A percentile compares a stretch with the other conserved stretches of the same genome.
Evolutionary conservation across 2,888 invertebrate genomes (phyloP).

Genomic region (Notodonta dromedarius): DNA sequence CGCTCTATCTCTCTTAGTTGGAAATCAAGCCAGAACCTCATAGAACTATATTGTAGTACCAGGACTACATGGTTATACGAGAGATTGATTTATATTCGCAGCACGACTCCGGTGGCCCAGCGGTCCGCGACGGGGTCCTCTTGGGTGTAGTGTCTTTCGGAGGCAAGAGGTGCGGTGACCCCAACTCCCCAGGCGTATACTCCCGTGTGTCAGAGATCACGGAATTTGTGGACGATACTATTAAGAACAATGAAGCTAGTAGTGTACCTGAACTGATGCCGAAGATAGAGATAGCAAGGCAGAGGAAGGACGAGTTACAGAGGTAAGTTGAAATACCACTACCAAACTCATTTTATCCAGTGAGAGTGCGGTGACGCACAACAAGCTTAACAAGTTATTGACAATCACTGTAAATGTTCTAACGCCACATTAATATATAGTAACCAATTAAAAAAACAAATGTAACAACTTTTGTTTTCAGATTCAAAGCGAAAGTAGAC

Average conservation of each 20-base stretch:
- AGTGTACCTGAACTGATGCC: slow-evolving; percentile 55
- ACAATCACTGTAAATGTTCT: too few relatives aligned
- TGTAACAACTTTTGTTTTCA: slow-evolving; percentile 25
- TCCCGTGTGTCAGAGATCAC: slow-evolving; percentile 68
- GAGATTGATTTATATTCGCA: slow-evolving; percentile 29
- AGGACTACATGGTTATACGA: background rate
- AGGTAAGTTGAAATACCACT: slow-evolving; percentile 47
- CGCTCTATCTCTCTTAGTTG: too few relatives aligned
- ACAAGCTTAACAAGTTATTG: too few relatives aligned
- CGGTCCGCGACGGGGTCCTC: slow-evolving; percentile 71
- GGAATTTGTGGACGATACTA: slow-evolving; percentile 67
- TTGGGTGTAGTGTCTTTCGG: slow-evolving; percentile 76
- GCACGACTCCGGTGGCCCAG: slow-evolving; percentile 78
- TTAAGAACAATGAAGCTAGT: slow-evolving; percentile 61
- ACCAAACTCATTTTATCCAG: background rate
- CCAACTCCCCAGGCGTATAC: slow-evolving; percentile 75
- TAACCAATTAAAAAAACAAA: too few relatives aligned
- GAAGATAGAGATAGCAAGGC: slow-evolving; percentile 68
- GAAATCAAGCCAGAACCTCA: too few relatives aligned
- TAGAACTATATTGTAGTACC: background rate
- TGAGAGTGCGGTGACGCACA: background rate
- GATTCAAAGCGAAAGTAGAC: slow-evolving; percentile 73
- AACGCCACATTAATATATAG: too few relatives aligned
- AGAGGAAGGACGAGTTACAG: slow-evolving; percentile 63
- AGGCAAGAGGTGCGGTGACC: slow-evolving; percentile 75